Evolutionary conservation across 2,888 invertebrate genomes (phyloP), one percentile per base, ranked within the genome.

Genomic region (Lasioglossum vierecki): DNA sequence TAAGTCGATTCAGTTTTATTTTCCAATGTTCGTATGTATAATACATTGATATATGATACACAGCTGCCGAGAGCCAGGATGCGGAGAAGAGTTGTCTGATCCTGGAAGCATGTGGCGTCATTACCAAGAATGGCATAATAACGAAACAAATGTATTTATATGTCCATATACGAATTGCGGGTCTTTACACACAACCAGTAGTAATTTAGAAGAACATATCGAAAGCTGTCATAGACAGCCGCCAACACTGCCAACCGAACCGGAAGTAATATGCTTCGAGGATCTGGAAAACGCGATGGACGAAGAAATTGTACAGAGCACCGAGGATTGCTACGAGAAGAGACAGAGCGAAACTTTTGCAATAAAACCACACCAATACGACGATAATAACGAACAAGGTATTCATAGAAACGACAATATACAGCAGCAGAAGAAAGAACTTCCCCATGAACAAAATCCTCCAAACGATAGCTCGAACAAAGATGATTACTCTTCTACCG

Each of bases 41-140:
- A 60, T 66, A 18, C 49, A 13, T 73, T 13, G 41, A 22, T 44
- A 22, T 44, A 44, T 68, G 6, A 18, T 73, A 15, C 26, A 2
- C 72, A 95, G 95, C 79, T 95, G 95, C 81, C 93, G 94, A 11
- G 95, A 95, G 73, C 95, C 95, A 85, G 95, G 94, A 88, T 95
- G 95, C 46, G 95, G 95, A 35, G 93, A 95, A 78, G 95, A 95
- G 88, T 60, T 94, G 18, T 92, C 95, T 8, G 95, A 95, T 85
- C 95, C 95, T n/a, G 95, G 95, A 71, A 94, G 94, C 68, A 94
- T 95, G 95, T 95, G 95, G 95, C 93, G 94, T 73, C 95, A 95
- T 83, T 95, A 95, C 86, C 94, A 94, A 88, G 94, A 95, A 88
- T 94, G 94, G 93, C 95, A 95, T 83, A 95, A 94, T 82, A 93